phyloP scores from a whole-genome alignment of 2,113 vertebrate species.

The Percopsis transmontana region DNA sequence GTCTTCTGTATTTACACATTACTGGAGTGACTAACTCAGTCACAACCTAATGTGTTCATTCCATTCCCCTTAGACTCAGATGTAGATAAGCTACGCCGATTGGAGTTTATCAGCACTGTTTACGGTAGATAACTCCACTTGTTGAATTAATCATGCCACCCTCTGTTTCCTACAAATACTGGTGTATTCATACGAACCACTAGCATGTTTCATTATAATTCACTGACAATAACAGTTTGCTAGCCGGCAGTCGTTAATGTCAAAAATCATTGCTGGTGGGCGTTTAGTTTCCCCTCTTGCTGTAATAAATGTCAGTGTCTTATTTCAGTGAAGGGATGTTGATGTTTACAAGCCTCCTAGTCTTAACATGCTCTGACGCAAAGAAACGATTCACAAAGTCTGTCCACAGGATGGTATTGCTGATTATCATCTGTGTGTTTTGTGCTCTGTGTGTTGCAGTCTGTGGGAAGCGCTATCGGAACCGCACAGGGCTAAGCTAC shows the following conservation, averaged over 20 bases:
- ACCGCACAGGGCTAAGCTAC: conserved; percentile 94
- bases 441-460: conserved; percentile 72
- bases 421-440: conserved; percentile 11
- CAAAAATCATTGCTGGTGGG: background rate
- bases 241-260: background rate
- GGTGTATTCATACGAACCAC: background rate
- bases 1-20: conserved; percentile 38
- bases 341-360: background rate
- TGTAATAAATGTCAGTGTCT: background rate
- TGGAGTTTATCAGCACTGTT: background rate
- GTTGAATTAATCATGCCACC: background rate
- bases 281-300: background rate
- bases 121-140: background rate
- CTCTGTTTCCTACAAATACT: background rate
- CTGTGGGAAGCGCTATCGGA: conserved; percentile 95
- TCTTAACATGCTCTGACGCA: background rate
- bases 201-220: conserved; percentile 1
- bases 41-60: conserved; percentile 10
- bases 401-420: background rate
- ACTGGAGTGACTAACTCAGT: conserved; percentile 29
- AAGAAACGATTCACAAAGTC: background rate
- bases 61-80: conserved; percentile 2
- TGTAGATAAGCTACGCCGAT: conserved; percentile 17
- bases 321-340: background rate
- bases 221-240: background rate